These are phyloP conservation scores for Macheiramphus alcinus DNA, from an alignment of 2,113 vertebrate species.

Conservation along the genomic window DNA sequence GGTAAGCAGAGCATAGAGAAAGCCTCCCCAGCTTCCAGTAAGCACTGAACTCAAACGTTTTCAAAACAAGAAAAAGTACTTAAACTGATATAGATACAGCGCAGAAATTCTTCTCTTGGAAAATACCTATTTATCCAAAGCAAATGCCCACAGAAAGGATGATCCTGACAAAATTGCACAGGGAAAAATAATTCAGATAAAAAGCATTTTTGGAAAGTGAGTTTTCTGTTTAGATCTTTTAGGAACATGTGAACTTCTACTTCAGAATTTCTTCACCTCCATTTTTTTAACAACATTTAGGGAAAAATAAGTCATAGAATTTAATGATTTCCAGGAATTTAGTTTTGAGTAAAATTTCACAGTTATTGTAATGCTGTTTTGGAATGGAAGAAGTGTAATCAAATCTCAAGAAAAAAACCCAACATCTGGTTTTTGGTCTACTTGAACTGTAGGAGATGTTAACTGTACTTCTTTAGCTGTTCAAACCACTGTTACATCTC, in stretches of 20 bases:
- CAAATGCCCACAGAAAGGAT: neutral
- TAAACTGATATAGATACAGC: neutral
- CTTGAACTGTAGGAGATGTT: neutral
- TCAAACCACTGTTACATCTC: neutral
- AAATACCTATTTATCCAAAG: neutral
- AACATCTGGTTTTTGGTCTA: accelerated
- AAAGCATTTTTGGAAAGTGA: neutral
- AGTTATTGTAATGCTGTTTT: neutral
- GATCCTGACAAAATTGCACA: neutral
- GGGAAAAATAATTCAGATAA: neutral
- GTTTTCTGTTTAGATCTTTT: neutral
- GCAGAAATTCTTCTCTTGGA: neutral
- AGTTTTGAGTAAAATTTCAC: neutral
- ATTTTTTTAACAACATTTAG: neutral
- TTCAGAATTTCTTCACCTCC: neutral
- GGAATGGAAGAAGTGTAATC: neutral
- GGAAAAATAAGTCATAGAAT: neutral
- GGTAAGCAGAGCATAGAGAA: neutral
- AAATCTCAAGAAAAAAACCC: neutral
- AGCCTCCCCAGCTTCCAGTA: neutral
- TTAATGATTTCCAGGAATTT: neutral
- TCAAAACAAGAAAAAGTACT: neutral
- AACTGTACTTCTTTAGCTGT: neutral
- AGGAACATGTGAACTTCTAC: neutral
- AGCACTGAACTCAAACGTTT: neutral